These are phyloP conservation scores for Galemys pyrenaicus DNA, from an alignment of 2,113 vertebrate genomes.

Conservation along the genomic window DNA sequence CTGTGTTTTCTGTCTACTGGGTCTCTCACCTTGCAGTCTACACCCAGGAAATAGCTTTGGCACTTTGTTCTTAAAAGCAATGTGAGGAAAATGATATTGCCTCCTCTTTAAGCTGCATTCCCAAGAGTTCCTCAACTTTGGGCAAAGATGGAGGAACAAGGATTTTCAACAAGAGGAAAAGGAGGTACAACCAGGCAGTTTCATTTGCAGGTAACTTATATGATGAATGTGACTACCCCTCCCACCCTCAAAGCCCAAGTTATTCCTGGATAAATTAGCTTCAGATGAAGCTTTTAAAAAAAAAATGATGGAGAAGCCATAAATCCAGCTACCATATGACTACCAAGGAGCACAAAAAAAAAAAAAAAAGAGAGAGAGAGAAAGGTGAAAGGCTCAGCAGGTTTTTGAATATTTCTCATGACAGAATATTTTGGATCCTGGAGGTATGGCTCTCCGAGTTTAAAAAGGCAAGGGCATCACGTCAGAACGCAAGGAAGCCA, in stretches of 20 bases:
- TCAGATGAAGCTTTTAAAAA: conserved; percentile 27
- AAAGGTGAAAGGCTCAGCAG: not conserved
- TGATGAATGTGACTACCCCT: not conserved
- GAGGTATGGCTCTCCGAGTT: not conserved
- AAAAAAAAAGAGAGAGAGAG: too few relatives aligned
- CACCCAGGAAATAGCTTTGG: not conserved
- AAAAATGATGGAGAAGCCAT: not conserved
- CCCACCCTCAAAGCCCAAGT: not conserved
- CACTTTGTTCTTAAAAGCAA: not conserved
- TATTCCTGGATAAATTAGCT: conserved; percentile 24
- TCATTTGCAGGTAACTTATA: not conserved
- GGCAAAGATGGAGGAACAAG: not conserved
- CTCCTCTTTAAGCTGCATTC: not conserved
- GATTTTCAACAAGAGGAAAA: conserved; percentile 11
- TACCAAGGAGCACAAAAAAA: not conserved
- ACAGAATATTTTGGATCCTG: not conserved
- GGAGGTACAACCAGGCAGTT: not conserved
- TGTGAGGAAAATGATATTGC: not conserved
- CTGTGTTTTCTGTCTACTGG: not conserved
- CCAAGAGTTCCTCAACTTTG: not conserved
- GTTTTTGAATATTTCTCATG: conserved; percentile 23
- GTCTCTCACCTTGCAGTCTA: not conserved
- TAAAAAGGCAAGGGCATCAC: not conserved
- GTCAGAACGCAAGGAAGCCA: not conserved
- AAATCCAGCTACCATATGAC: not conserved